phyloP scores from a whole-genome alignment of 2,797 vertebrate species.

The Galaxias olidus region DNA sequence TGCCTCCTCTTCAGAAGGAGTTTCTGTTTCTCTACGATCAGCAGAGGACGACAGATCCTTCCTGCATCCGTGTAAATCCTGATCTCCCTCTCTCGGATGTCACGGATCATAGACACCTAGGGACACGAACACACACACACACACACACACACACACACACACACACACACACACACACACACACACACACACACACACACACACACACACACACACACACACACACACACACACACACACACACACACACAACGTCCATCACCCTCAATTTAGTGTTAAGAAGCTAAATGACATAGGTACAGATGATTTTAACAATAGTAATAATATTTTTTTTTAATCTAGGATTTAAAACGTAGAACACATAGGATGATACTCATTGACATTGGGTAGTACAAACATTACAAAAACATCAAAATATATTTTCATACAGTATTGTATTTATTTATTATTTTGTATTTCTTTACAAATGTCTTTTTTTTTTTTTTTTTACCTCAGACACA shows the following conservation, averaged over 20 bases:
- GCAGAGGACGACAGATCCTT: slow-evolving; percentile 91
- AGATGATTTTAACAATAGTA: too few species aligned
- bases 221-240: background rate
- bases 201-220: background rate
- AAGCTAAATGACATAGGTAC: too few species aligned
- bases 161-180: background rate
- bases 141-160: background rate
- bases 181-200: background rate
- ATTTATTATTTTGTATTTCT: too few species aligned
- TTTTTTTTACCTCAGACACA: slow-evolving; percentile 87
- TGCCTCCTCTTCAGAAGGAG: slow-evolving; percentile 94
- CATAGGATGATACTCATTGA: too few species aligned
- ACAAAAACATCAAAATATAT: too few species aligned
- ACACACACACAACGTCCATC: background rate
- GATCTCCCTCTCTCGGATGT: slow-evolving; percentile 96
- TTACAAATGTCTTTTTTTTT: too few species aligned
- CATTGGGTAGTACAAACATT: too few species aligned
- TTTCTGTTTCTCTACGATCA: slow-evolving; percentile 98
- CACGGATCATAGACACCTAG: slow-evolving; percentile 97
- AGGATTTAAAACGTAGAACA: too few species aligned
- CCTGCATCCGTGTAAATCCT: slow-evolving; percentile 97
- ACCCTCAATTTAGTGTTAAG: too few species aligned
- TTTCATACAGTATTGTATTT: too few species aligned
- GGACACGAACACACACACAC: background rate
- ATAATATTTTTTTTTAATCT: too few species aligned